Base-by-base conservation (phyloP, 2,113 vertebrate genomes). In the Pterocles burchelli region DNA sequence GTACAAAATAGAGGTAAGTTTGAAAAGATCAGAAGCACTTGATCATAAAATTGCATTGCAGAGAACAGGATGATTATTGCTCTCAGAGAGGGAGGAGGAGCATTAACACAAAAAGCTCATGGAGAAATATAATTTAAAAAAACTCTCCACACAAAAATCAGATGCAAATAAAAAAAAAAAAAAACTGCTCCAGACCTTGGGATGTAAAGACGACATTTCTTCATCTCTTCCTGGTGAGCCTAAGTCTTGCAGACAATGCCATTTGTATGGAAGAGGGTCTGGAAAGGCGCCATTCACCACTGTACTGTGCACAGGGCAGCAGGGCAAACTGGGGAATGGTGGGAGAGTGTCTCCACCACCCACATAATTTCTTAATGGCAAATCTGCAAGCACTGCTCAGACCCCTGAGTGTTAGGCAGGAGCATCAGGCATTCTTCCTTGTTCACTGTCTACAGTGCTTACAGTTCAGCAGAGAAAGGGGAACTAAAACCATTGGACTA, bases 11-110 rank as follows among this genome's bases (percentile, higher is more conserved):
- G 29, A 79, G 41, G 55, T 61, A 73, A 49, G 36, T 88, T 83
- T 78, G 36, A 68, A 88, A 95, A 91, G 58, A 77, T 80, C 36
- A 82, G 38, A 94, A 85, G 62, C 14, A 6, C 66, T 73, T 76
- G 58, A 76, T 88, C 33, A 72, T 87, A 91, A 84, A 85, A 95
- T 18, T 78, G 28, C 36, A 65, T 71, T 20, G 25, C 55, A 57
- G 36, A 84, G 55, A 74, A 78, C 81, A 75, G 58, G 72, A 88
- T 43, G 41, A 58, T 68, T 90, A 33, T 62, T 62, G 41, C 25
- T 80, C 17, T 93, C 72, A 11, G 67, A 58, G 26, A 80, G 54
- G 76, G 52, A 92, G 86, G 70, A 59, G 18, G 16, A 48, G 33
- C 48, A 80, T 86, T 52, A 92, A 65, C 11, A 45, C 62, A 84